Conservation (phyloP, 1,140 invertebrate species). For the Lepidurus apus region DNA sequence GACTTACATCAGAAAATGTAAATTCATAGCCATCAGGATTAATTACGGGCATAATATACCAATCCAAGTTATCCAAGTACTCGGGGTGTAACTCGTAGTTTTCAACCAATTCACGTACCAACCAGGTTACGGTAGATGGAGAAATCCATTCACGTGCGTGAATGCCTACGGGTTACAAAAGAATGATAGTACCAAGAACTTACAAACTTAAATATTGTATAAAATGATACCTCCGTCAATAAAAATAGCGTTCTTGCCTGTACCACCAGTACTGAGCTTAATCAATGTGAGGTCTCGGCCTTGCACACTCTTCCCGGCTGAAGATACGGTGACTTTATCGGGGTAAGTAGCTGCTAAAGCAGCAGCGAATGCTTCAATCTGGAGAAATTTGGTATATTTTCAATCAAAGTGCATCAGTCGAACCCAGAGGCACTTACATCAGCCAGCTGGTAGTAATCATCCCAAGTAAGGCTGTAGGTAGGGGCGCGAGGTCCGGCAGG, state of each 20-base stretch:
- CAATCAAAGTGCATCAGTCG: neutral
- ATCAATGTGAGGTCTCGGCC: neutral
- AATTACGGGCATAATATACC: slow-evolving; percentile 46
- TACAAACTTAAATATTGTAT: neutral
- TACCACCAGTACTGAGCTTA: slow-evolving; percentile 27
- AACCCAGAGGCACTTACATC: slow-evolving; percentile 33
- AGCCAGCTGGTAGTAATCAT: slow-evolving; percentile 62
- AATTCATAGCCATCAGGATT: slow-evolving; percentile 49
- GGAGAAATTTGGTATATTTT: neutral
- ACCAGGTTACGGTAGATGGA: slow-evolving; percentile 45
- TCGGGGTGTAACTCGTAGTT: slow-evolving; percentile 34
- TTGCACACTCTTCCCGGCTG: neutral
- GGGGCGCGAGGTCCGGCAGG: slow-evolving; percentile 30
- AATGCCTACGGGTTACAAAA: slow-evolving; percentile 38
- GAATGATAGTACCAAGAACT: neutral
- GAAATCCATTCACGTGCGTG: slow-evolving; percentile 51
- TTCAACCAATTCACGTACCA: slow-evolving; percentile 43
- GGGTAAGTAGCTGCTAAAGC: slow-evolving; percentile 10
- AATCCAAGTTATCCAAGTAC: slow-evolving; percentile 46
- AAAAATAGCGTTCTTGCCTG: slow-evolving; percentile 42
- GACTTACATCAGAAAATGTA: slow-evolving; percentile 33
- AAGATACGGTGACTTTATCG: neutral
- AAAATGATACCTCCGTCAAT: slow-evolving; percentile 40
- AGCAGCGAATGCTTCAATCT: neutral
- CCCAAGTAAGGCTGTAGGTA: slow-evolving; percentile 77